Conservation (phyloP, 2,797 vertebrate species). For the Gallinago solitaria region DNA sequence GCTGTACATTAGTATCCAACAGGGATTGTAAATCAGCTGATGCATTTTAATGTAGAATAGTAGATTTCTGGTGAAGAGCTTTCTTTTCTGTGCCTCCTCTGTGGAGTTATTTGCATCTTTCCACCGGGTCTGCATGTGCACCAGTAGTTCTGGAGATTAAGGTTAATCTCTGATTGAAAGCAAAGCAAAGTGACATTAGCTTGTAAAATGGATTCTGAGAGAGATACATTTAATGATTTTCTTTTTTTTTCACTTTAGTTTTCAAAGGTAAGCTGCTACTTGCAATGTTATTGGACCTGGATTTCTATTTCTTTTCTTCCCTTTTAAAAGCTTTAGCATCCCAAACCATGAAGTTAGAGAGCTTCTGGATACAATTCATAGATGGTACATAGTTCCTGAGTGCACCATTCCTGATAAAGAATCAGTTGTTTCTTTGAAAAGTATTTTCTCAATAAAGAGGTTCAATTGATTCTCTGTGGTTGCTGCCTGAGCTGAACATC, state of each 20-base stretch:
- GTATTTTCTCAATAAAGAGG: background rate
- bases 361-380: background rate
- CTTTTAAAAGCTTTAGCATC: background rate
- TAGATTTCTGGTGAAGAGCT: constrained; percentile 30
- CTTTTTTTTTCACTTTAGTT: background rate
- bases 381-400: background rate
- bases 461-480: background rate
- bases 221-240: background rate
- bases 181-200: constrained; percentile 22
- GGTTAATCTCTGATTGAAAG: constrained; percentile 39
- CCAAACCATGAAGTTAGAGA: background rate
- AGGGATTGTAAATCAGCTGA: background rate
- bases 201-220: constrained; percentile 40
- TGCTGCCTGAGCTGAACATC: background rate
- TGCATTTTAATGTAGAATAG: constrained; percentile 39
- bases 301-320: background rate
- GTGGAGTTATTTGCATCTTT: constrained; percentile 40
- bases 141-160: constrained; percentile 36
- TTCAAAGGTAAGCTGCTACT: constrained; percentile 16
- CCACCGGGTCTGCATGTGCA: background rate
- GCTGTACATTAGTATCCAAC: background rate
- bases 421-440: constrained; percentile 11
- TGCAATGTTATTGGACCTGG: background rate
- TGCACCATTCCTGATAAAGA: background rate
- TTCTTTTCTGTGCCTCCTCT: background rate